Percentiles rank a stretch among this genome's conserved stretches.
Evolutionary conservation across 1,140 invertebrate species (phyloP).

Genomic region (Aradophagus sp.): DNA sequence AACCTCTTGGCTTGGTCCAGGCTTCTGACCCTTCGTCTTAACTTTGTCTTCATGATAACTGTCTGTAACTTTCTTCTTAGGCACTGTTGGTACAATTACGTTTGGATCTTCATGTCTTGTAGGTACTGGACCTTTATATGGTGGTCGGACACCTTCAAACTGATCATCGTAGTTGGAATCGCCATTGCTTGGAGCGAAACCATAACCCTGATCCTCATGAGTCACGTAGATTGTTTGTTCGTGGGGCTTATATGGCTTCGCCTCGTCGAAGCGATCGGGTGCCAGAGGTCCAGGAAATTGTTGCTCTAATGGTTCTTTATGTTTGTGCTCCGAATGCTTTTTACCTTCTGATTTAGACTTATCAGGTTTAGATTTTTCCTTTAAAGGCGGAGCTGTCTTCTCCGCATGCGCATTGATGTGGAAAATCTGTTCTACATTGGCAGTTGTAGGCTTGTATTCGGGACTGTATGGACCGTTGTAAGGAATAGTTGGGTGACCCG

Average conservation of each 20-base stretch:
- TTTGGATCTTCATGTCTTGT: constrained; percentile 59
- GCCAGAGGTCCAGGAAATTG: constrained; percentile 68
- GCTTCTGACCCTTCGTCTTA: constrained; percentile 58
- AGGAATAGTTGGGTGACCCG: constrained; percentile 66
- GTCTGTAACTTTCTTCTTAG: constrained; percentile 62
- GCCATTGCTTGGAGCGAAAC: constrained; percentile 57
- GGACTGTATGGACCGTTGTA: constrained; percentile 74
- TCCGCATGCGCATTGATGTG: constrained; percentile 61
- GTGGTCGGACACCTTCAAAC: constrained; percentile 58
- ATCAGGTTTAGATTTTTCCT: constrained; percentile 62
- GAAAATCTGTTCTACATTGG: constrained; percentile 67
- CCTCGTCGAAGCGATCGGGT: constrained; percentile 61
- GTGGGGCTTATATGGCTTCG: constrained; percentile 14
- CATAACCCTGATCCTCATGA: constrained; percentile 46
- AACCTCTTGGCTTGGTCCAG: constrained; percentile 57
- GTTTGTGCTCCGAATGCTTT: constrained; percentile 68
- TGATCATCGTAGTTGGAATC: constrained; percentile 58
- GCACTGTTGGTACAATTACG: constrained; percentile 52
- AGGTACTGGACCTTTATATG: constrained; percentile 54
- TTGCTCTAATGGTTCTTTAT: constrained; percentile 60
- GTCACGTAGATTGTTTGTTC: constrained; percentile 67
- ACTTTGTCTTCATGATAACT: constrained; percentile 54
- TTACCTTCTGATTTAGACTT: constrained; percentile 64
- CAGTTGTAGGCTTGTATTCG: constrained; percentile 67
- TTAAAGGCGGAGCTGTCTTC: constrained; percentile 56